Evolutionary conservation across 2,113 vertebrate genomes (phyloP).

Genomic region (Thunnus maccoyii): DNA sequence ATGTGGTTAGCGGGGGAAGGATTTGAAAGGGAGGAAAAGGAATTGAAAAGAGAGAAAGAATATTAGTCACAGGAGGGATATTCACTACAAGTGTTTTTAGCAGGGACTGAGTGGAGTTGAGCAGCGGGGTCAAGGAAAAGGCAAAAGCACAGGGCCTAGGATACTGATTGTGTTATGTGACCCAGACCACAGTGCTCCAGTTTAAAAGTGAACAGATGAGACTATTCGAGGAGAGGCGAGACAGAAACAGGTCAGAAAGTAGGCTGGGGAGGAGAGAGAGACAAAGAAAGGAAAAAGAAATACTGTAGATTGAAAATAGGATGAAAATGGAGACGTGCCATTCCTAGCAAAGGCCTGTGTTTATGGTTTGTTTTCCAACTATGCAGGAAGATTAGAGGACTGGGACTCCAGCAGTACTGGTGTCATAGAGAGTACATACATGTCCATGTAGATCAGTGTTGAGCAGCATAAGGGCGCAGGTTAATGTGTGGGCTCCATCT

Average conservation of each 20-base stretch:
- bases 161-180: slow-evolving; percentile 35
- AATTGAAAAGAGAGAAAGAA: slow-evolving; percentile 67
- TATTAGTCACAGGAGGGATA: slow-evolving; percentile 64
- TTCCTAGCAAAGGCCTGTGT: background rate
- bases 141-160: slow-evolving; percentile 14
- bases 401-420: background rate
- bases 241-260: slow-evolving; percentile 78
- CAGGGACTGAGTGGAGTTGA: slow-evolving; percentile 7
- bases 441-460: slow-evolving; percentile 88
- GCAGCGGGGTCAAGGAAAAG: slow-evolving; percentile 24
- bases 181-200: slow-evolving; percentile 54
- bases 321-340: slow-evolving; percentile 4
- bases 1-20: slow-evolving; percentile 69
- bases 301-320: slow-evolving; percentile 15
- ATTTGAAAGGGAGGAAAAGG: slow-evolving; percentile 60
- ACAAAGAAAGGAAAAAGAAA: slow-evolving; percentile 10
- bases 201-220: slow-evolving; percentile 57
- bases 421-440: slow-evolving; percentile 73
- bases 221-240: slow-evolving; percentile 60
- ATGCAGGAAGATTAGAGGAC: background rate
- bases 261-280: slow-evolving; percentile 56
- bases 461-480: slow-evolving; percentile 87
- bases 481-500: slow-evolving; percentile 88
- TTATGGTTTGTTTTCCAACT: slow-evolving; percentile 2
- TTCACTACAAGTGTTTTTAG: slow-evolving; percentile 27